Base-by-base conservation (phyloP, 2,888 invertebrate species). In the Coecobrya sp. region DNA sequence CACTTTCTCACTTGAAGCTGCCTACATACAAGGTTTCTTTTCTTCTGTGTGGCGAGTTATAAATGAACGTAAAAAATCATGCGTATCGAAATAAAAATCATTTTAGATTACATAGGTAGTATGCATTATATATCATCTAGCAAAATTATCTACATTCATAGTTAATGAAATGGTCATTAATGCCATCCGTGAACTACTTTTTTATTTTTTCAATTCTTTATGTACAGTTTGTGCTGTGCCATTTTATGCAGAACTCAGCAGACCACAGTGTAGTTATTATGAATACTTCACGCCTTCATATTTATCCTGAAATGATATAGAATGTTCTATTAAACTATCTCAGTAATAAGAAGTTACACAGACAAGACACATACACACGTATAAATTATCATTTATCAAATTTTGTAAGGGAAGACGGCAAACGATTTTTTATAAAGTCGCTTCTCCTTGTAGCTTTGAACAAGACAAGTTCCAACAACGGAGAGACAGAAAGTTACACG, bases 121-220 rank as follows among this genome's bases (percentile, higher is more conserved):
- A 59, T 62, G 25, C 25, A 76, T 49, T 76, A 76, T 76, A 16
- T 76, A 22, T 30, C 42, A 70, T 70, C 70, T 76, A 76, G 25
- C 5, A 45, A 70, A 2, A 45, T 73, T 45, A 25, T 45, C 22
- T 68, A 30, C 30, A 30, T 16, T 11, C 11, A 22, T 22, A 62
- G 81, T 52, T 62, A 82, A 89, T 89, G 84, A 89, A 89, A 79
- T 89, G 25, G 70, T 84, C 82, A 89, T 89, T 82, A 89, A 73
- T 68, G 27, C 55, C 70, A 89, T 82, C 82, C 84, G 36, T 89
- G 89, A 84, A 89, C 89, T 89, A 89, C 82, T 84, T 89, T 87
- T 82, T 70, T 30, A 30, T 59, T 82, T 82, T n/a, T 82, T 52
- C 81, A 1, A 62, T 19, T 55, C 59, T 82, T 59, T 36, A 55